These are phyloP conservation scores for Pentalonia nigronervosa DNA, from an alignment of 1,140 invertebrate genomes.

Conservation along the genomic window DNA sequence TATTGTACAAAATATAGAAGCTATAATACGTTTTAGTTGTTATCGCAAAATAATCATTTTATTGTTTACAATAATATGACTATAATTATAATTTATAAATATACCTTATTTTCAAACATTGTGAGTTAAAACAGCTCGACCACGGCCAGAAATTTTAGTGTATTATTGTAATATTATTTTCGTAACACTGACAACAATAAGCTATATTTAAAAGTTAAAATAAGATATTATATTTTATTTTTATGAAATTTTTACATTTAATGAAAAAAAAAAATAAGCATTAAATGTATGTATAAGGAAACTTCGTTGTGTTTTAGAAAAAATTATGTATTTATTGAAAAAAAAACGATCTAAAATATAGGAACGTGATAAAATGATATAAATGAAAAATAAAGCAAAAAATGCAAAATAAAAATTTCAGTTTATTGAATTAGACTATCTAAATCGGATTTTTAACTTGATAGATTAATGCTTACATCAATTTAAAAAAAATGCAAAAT, in stretches of 20 bases:
- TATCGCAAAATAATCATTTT: slow-evolving; percentile 20
- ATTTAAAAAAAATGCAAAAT: slow-evolving; percentile 11
- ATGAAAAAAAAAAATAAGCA: neutral
- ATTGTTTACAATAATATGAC: neutral
- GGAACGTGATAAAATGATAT: neutral
- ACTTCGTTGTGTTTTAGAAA: neutral
- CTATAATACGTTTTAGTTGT: neutral
- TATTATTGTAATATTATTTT: neutral
- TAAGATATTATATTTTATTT: slow-evolving; percentile 7
- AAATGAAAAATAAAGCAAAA: neutral
- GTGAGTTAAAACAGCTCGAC: neutral
- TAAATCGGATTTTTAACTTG: neutral
- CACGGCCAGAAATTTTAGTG: too few species aligned
- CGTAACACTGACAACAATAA: neutral
- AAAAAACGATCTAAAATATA: slow-evolving; percentile 11
- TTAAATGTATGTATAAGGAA: too few species aligned
- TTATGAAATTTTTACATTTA: too few species aligned
- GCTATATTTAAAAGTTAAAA: neutral
- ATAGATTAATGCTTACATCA: neutral
- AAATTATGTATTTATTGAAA: neutral
- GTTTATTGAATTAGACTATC: neutral
- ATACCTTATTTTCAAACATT: neutral
- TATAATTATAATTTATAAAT: neutral
- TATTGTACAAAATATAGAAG: neutral
- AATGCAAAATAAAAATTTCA: slow-evolving; percentile 18